Evolutionary conservation across 1,140 invertebrate species (phyloP), one percentile per base, ranked within the genome.

Genomic region (Colletes latitarsis): DNA sequence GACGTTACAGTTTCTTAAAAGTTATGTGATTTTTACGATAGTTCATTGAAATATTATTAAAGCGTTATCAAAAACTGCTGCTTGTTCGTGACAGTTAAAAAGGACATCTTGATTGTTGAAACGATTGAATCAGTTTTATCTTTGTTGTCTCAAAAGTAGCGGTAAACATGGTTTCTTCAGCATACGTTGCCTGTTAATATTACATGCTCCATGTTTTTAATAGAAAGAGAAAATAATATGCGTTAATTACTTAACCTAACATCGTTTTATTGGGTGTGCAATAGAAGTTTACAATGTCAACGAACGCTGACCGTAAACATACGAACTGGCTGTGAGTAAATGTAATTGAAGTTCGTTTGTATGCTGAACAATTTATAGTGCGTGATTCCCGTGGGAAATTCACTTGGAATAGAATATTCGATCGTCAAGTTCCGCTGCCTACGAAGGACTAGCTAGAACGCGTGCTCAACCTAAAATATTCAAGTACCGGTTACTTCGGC

Each of bases 321-420:
- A 53, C 12, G 17, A 58, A 41, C 46, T 12, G 62, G 63, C 72
- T 75, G 72, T 75, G 72, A 80, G 46, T 8, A 67, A 53, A 64
- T 57, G 63, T 66, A 75, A 80, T 55, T 30, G 10, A 46, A 67
- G 10, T 41, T 49, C 57, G 21, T 46, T 8, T 64, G 60, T 49
- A 21, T n/a, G 8, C 49, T 14, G 52, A 57, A 55, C 41, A 68
- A 67, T 62, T 75, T 80, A 43, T 30, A 67, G 46, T 19, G 71
- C 53, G 62, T 60, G 78, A 80, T 80, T 80, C 72, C 62, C 71
- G 63, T 75, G 72, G 72, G 72, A 80, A 80, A 80, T 75, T 15
- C 55, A 30, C 53, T 21, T 68, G 63, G 55, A 62, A 75, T 67
- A 64, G 73, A 62, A 60, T 75, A 75, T 80, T 80, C 63, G 49